These are phyloP conservation scores for Agonopterix subpropinquella DNA, from an alignment of 2,888 invertebrate species.

Conservation along the genomic window DNA sequence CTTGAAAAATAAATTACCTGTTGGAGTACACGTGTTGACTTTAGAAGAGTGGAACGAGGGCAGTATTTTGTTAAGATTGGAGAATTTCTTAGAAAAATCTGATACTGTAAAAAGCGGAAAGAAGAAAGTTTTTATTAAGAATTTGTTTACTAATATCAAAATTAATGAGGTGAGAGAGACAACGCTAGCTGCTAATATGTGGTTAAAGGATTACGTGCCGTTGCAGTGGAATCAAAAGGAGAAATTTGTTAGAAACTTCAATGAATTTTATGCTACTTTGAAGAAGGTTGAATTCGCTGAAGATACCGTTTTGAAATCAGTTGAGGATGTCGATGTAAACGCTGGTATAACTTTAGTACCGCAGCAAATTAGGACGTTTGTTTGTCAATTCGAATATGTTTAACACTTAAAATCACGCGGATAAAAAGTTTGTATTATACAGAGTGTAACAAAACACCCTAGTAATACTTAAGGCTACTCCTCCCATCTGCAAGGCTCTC, in stretches of 20 bases:
- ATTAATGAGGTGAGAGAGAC: constrained; percentile 77
- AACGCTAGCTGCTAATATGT: constrained; percentile 80
- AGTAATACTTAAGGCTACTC: too few relatives aligned
- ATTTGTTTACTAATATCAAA: constrained; percentile 73
- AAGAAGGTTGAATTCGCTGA: constrained; percentile 16
- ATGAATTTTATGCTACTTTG: constrained; percentile 31
- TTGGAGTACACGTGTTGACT: constrained; percentile 84
- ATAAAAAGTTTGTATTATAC: too few relatives aligned
- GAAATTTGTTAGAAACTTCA: constrained; percentile 37
- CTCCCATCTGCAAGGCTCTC: too few relatives aligned
- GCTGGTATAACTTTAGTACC: constrained; percentile 72
- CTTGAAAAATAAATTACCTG: constrained; percentile 74
- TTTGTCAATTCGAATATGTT: constrained; percentile 39
- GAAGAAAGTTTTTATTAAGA: constrained; percentile 71
- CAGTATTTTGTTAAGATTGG: constrained; percentile 81
- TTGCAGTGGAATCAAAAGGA: constrained; percentile 63
- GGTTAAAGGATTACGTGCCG: constrained; percentile 69
- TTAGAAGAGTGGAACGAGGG: constrained; percentile 83
- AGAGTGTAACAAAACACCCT: too few relatives aligned
- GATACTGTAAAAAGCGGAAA: constrained; percentile 73
- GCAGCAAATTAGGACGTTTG: constrained; percentile 84
- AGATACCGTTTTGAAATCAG: constrained; percentile 9
- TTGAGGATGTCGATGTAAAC: constrained; percentile 25
- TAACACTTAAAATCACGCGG: too few relatives aligned
- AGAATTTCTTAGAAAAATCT: constrained; percentile 82